Conservation (phyloP, 2,113 vertebrate genomes). For the Apteryx owenii region DNA sequence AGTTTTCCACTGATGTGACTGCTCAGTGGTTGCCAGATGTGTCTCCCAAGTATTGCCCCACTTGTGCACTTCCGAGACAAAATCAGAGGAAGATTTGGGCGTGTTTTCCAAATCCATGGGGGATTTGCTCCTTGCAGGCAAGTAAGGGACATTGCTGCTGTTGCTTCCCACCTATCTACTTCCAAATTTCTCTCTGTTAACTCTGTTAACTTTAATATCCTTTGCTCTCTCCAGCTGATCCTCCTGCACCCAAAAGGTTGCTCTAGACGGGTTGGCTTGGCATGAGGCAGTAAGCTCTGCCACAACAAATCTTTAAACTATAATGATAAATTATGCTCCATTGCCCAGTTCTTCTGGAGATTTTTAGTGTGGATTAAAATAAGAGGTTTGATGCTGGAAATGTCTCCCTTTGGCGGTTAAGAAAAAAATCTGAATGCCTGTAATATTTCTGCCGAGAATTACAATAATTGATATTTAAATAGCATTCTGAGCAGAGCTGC, state of each 20-base stretch:
- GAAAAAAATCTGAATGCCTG: slow-evolving; percentile 51
- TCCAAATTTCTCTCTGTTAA: not conserved
- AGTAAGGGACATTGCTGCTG: not conserved
- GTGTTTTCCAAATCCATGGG: not conserved
- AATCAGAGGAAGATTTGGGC: not conserved
- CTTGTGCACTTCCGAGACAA: not conserved
- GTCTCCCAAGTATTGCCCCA: not conserved
- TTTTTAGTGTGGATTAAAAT: slow-evolving; percentile 59
- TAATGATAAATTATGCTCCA: slow-evolving; percentile 29
- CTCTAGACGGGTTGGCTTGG: not conserved
- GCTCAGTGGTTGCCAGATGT: accelerated
- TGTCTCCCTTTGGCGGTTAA: slow-evolving; percentile 46
- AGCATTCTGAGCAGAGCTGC: slow-evolving; percentile 57
- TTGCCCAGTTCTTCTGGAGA: slow-evolving; percentile 3
- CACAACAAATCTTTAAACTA: not conserved
- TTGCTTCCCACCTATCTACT: not conserved
- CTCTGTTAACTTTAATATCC: not conserved
- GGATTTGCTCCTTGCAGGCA: not conserved
- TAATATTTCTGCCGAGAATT: slow-evolving; percentile 75
- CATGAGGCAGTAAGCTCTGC: not conserved
- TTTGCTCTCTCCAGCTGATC: not conserved
- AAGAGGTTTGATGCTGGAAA: slow-evolving; percentile 57
- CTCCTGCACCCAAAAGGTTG: not conserved
- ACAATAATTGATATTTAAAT: slow-evolving; percentile 75
- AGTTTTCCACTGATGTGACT: not conserved